Conservation (phyloP, 2,888 invertebrate species). For the Drosophila neotestacea region DNA sequence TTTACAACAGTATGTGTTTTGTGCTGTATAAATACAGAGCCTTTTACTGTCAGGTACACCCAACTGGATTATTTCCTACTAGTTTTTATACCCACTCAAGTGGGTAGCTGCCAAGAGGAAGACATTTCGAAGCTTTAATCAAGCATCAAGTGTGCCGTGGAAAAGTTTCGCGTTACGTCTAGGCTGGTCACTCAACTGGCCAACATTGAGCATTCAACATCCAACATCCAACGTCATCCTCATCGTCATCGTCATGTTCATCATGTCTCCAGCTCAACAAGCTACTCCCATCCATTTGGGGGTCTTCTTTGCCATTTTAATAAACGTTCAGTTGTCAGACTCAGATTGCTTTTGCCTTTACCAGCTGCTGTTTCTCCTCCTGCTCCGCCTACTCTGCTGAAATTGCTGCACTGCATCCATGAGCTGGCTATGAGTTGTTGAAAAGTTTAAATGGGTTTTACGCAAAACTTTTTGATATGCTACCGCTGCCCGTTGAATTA, state of each 20-base stretch:
- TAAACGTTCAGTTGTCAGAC: constrained; percentile 75
- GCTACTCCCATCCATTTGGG: constrained; percentile 43
- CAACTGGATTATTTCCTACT: no score
- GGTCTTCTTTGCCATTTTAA: constrained; percentile 56
- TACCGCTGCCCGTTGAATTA: constrained; percentile 47
- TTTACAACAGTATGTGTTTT: no score
- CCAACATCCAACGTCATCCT: constrained; percentile 30
- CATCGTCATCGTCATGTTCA: constrained; percentile 58
- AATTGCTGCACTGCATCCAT: constrained; percentile 54
- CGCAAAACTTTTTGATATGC: constrained; percentile 74
- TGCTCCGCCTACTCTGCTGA: constrained; percentile 29
- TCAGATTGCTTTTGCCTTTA: constrained; percentile 67
- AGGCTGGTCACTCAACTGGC: constrained; percentile 51
- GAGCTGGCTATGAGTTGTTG: constrained; percentile 69
- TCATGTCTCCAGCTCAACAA: constrained; percentile 59
- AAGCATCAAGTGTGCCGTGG: constrained; percentile 67
- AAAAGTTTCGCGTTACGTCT: constrained; percentile 47
- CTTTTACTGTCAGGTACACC: no score
- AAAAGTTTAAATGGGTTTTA: constrained; percentile 80
- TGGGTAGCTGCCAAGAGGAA: constrained; percentile 43
- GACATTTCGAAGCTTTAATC: constrained; percentile 69
- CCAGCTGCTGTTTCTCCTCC: constrained; percentile 37
- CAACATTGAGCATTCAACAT: constrained; percentile 31
- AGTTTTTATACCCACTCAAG: constrained; percentile 35
- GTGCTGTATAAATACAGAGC: no score